These are phyloP conservation scores for Cephalophus harveyi DNA, from an alignment of 2,113 vertebrate species.

Conservation along the genomic window DNA sequence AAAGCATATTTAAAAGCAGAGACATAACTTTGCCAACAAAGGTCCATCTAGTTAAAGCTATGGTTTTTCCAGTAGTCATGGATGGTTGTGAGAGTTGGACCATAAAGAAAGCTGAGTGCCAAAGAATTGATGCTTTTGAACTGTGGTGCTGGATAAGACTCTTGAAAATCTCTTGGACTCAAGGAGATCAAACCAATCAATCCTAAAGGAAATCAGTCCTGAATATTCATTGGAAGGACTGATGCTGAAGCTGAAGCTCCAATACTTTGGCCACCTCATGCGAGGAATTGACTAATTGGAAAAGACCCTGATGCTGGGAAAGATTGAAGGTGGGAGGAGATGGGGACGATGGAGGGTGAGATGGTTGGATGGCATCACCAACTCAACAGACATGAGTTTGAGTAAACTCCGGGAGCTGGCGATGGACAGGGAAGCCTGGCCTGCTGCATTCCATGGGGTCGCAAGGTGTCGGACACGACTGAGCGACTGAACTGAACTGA, in stretches of 20 bases:
- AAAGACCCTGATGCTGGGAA: neutral
- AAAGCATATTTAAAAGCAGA: neutral
- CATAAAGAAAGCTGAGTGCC: neutral
- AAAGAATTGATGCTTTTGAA: neutral
- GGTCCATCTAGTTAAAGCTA: neutral
- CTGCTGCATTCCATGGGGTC: rapidly evolving
- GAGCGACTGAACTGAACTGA: neutral
- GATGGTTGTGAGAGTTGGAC: neutral
- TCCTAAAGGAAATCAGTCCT: neutral
- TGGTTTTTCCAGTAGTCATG: neutral
- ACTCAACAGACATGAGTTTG: neutral
- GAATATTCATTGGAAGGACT: neutral
- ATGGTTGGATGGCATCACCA: neutral
- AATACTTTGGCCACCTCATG: neutral
- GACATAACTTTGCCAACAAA: neutral
- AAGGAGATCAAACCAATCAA: neutral
- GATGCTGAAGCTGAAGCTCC: neutral
- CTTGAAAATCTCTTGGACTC: neutral
- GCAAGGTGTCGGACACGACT: rapidly evolving
- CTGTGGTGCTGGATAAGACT: neutral
- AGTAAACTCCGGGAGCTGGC: rapidly evolving
- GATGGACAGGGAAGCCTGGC: neutral
- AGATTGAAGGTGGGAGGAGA: neutral
- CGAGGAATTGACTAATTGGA: neutral
- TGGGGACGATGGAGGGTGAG: neutral